Evolutionary conservation across 1,140 invertebrate genomes (phyloP).

Genomic region (Pseudomyrmex cubaensis): DNA sequence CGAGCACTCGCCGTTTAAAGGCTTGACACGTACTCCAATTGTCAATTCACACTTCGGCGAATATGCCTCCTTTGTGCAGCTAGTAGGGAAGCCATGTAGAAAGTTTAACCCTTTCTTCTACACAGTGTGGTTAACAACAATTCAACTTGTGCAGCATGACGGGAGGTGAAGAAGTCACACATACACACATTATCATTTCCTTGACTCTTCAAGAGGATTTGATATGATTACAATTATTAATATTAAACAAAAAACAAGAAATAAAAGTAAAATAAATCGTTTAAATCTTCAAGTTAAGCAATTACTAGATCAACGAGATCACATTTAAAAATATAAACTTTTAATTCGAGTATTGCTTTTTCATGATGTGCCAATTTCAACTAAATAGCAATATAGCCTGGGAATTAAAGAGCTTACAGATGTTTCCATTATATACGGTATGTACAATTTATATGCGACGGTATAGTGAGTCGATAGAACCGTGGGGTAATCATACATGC

Average conservation of each 20-base stretch:
- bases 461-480: slow-evolving; percentile 8
- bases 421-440: background rate
- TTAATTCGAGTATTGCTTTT: background rate
- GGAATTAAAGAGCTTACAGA: slow-evolving; percentile 24
- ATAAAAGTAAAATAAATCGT: background rate
- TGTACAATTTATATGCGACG: slow-evolving; percentile 15
- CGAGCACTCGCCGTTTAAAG: slow-evolving; percentile 13
- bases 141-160: background rate
- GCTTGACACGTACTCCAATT: slow-evolving; percentile 33
- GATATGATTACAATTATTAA: background rate
- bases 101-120: slow-evolving; percentile 15
- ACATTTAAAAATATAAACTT: background rate
- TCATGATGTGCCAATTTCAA: background rate
- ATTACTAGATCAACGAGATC: background rate
- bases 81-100: background rate
- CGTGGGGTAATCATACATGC: background rate
- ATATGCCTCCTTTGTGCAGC: slow-evolving; percentile 22
- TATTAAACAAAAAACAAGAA: background rate
- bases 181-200: too few relatives aligned
- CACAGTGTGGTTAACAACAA: background rate
- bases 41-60: slow-evolving; percentile 22
- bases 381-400: background rate
- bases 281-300: background rate
- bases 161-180: background rate
- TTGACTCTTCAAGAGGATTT: too few relatives aligned